Evolutionary conservation across 2,797 vertebrate species (phyloP).

Genomic region (Ibycter americanus): DNA sequence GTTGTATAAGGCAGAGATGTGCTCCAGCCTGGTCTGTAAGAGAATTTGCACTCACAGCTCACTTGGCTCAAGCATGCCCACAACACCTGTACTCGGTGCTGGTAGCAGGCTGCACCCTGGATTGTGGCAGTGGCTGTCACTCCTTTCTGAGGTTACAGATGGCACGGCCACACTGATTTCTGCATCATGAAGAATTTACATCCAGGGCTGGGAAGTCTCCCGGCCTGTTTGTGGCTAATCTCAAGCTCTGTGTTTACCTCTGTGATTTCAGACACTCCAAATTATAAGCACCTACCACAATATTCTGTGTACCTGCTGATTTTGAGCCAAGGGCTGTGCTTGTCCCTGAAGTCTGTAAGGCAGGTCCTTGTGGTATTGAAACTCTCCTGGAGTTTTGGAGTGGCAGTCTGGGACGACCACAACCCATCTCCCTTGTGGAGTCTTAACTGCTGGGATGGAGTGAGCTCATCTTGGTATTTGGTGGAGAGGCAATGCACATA

Average conservation of each 20-base stretch:
- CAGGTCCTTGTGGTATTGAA: background rate
- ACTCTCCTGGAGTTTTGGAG: background rate
- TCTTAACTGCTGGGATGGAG: background rate
- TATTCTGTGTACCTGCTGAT: background rate
- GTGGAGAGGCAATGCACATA: background rate
- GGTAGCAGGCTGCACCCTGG: background rate
- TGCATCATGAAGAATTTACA: background rate
- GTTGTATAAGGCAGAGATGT: background rate
- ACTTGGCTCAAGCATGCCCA: background rate
- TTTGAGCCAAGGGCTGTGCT: background rate
- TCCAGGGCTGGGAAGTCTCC: background rate
- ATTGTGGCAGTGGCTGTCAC: background rate
- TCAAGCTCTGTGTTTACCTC: background rate
- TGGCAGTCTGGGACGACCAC: background rate
- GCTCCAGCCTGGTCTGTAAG: background rate
- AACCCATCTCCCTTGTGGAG: background rate
- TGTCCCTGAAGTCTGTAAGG: background rate
- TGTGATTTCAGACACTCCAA: background rate
- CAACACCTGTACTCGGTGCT: background rate
- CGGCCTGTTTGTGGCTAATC: background rate
- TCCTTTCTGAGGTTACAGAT: background rate
- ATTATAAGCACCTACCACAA: background rate
- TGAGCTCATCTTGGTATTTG: fast-evolving
- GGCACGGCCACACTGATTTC: background rate
- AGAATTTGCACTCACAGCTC: background rate